Conservation (phyloP, 1,140 invertebrate genomes). For the Bombus consobrinus region DNA sequence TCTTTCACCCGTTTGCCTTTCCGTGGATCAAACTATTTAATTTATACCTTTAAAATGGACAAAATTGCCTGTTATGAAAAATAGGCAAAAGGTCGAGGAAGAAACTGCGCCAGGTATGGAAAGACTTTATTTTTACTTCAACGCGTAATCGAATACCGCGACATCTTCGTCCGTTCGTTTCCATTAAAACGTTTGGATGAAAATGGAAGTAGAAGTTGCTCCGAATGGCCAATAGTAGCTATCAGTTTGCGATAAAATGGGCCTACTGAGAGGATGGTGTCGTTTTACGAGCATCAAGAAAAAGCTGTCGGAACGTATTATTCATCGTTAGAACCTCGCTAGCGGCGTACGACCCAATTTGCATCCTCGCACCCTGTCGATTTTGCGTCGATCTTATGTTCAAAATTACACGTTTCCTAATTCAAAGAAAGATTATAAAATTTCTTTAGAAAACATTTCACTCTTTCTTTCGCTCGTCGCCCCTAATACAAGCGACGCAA, state of each 20-base stretch:
- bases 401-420: not conserved
- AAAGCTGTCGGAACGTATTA: conserved; percentile 44
- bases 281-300: conserved; percentile 44
- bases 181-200: not conserved
- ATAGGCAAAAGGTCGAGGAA: not conserved
- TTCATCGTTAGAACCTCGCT: conserved; percentile 49
- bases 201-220: not conserved
- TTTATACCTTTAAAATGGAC: no score
- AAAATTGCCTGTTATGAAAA: no score
- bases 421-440: not conserved
- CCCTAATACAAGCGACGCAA: no score
- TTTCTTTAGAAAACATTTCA: no score
- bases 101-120: not conserved
- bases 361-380: not conserved
- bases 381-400: conserved; percentile 9
- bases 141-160: not conserved
- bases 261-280: conserved; percentile 11
- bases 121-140: no score
- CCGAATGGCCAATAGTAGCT: conserved; percentile 12
- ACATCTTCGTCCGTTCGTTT: not conserved
- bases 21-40: not conserved
- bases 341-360: not conserved
- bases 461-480: no score
- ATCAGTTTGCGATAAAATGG: conserved; percentile 21
- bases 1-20: not conserved